phyloP scores from a whole-genome alignment of 2,113 vertebrate genomes.

The Chinchilla lanigera region DNA sequence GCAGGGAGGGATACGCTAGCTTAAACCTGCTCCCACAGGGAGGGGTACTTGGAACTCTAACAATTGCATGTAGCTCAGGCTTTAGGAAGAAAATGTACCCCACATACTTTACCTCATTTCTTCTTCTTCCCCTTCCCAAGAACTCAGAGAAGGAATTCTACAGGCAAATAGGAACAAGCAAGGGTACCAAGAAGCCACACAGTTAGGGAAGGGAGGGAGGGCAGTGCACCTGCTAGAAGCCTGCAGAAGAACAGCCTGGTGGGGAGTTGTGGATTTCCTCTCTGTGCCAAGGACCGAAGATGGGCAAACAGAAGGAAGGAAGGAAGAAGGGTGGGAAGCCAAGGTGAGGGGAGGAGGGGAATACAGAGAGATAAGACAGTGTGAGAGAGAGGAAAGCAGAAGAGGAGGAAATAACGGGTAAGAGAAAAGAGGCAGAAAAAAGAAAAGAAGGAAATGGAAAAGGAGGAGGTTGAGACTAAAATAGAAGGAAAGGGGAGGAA shows the following conservation, averaged over 20 bases:
- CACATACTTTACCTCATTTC: not conserved
- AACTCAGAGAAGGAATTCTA: not conserved
- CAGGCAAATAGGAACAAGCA: not conserved
- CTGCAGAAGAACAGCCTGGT: fast-evolving
- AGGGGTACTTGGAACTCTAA: not conserved
- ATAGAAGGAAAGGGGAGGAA: not conserved
- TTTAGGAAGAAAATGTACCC: not conserved
- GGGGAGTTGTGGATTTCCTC: fast-evolving
- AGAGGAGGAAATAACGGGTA: too few species aligned
- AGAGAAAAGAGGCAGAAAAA: not conserved
- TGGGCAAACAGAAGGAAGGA: too few species aligned
- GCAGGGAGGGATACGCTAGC: not conserved
- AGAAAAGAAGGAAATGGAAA: not conserved
- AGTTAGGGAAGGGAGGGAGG: not conserved
- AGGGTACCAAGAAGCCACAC: not conserved
- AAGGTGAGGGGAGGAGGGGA: too few species aligned
- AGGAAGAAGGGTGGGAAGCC: not conserved
- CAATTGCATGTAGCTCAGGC: not conserved
- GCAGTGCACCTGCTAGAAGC: fast-evolving
- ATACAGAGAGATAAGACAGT: not conserved
- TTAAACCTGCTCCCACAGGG: not conserved
- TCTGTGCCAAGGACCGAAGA: too few species aligned
- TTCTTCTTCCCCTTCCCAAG: not conserved
- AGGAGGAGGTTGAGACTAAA: not conserved
- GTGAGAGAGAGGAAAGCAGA: too few species aligned